Evolutionary conservation across 1,140 invertebrate species (phyloP), one percentile per base, ranked within the genome.

Genomic region (Littorina saxatilis): DNA sequence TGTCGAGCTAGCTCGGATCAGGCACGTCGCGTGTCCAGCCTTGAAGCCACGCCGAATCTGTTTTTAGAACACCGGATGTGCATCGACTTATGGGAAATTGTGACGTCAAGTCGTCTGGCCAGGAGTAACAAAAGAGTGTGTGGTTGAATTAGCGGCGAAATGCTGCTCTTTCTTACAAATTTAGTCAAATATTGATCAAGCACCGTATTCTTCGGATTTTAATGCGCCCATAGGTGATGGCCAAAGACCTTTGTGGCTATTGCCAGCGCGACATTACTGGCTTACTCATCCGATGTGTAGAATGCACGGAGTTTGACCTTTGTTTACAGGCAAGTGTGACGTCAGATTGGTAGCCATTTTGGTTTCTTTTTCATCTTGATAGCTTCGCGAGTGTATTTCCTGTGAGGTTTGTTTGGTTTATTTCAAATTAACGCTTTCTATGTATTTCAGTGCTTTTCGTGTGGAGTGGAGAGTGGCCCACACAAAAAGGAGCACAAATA

Each of bases 401-500:
- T 80, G 58, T 35, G 47, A 76, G 75, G 78, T 76, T 68, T 73
- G 27, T 61, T 39, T 20, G 1, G 9, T 66, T 63, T 37, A n/a
- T 32, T 35, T 29, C 23, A 43, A 13, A 9, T 68, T 66, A 63
- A 37, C 2, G 72, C 11, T 52, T 77, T 70, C 9, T 61, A 81
- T 87, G 82, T 85, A 35, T 95, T 95, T 84, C 92, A 98, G 97
- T 99, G 98, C 94, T 98, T 98, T 94, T 95, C 96, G 29, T 95
- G 95, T 85, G 97, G 97, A 80, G 97, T 97, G 85, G 97, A 98
- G 94, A 96, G 98, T 87, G 97, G 97, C 82, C 93, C 94, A 83
- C 98, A 99, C 89, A 96, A 96, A 94, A 96, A 96, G 94, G 95
- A 96, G 88, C 97, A 99, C 93, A 93, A 95, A 32, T 98, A 98